These are phyloP conservation scores for Phylloscopus trochiloides DNA, from an alignment of 2,113 vertebrate species.

Conservation along the genomic window DNA sequence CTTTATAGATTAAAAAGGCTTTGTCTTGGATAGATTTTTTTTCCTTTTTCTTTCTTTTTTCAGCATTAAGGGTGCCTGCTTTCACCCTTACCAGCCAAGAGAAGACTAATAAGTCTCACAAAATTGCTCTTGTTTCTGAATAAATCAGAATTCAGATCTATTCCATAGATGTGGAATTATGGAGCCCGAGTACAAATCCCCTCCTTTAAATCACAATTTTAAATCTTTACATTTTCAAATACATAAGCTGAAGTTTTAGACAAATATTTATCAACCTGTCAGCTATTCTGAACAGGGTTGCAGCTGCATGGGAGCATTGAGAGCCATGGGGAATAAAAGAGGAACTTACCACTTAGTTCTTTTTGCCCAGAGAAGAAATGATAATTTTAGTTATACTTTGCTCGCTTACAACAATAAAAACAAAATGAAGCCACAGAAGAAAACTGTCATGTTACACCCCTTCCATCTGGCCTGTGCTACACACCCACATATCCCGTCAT, in stretches of 20 bases:
- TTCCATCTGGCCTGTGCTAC: slow-evolving; percentile 80
- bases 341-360: slow-evolving; percentile 38
- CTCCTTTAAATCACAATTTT: neutral
- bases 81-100: neutral
- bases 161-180: neutral
- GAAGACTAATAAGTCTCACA: neutral
- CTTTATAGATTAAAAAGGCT: neutral
- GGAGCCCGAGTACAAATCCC: neutral
- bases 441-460: slow-evolving; percentile 82
- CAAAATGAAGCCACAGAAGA: slow-evolving; percentile 79
- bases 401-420: slow-evolving; percentile 77
- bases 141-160: neutral
- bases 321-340: neutral
- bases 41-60: neutral
- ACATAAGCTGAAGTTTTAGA: neutral
- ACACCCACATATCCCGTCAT: slow-evolving; percentile 80
- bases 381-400: slow-evolving; percentile 71
- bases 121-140: neutral
- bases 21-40: neutral
- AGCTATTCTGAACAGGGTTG: neutral
- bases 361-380: slow-evolving; percentile 62
- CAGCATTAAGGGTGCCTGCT: neutral
- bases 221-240: neutral
- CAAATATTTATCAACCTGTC: neutral
- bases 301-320: neutral